Percentiles rank a stretch among this genome's conserved stretches.
phyloP scores from a whole-genome alignment of 1,140 invertebrate species.

The Nilaparvata lugens region DNA sequence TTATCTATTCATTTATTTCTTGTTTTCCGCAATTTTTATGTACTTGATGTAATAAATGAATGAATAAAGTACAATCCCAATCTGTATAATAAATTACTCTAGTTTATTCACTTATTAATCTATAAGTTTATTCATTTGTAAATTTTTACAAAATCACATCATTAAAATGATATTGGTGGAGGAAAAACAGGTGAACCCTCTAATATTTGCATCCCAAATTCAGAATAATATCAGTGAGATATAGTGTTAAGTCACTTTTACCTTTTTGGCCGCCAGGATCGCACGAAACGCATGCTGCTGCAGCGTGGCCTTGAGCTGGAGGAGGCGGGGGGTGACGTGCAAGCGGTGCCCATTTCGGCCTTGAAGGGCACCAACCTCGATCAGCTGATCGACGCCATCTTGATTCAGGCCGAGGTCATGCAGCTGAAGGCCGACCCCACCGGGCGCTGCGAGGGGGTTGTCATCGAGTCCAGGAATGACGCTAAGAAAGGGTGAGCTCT shows the following conservation, averaged over 20 bases:
- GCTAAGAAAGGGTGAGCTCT: conserved; percentile 50
- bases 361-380: conserved; percentile 72
- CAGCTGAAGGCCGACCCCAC: conserved; percentile 70
- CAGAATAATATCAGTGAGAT: no score
- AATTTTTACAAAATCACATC: no score
- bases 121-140: no score
- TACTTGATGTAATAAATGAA: no score
- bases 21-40: no score
- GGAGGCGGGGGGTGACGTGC: conserved; percentile 84
- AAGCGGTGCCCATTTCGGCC: conserved; percentile 87
- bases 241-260: conserved; percentile 11
- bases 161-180: no score
- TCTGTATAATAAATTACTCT: no score
- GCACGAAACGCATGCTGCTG: conserved; percentile 61
- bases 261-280: conserved; percentile 46
- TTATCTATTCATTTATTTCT: no score
- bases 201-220: no score
- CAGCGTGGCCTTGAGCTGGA: conserved; percentile 76
- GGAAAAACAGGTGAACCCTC: no score
- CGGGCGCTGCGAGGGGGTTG: conserved; percentile 78
- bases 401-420: conserved; percentile 80
- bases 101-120: no score
- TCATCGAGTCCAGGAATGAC: conserved; percentile 80
- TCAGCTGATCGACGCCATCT: conserved; percentile 73
- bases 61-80: no score